Evolutionary conservation across 1,140 invertebrate species (phyloP).

Genomic region (Drosophila guanche): DNA sequence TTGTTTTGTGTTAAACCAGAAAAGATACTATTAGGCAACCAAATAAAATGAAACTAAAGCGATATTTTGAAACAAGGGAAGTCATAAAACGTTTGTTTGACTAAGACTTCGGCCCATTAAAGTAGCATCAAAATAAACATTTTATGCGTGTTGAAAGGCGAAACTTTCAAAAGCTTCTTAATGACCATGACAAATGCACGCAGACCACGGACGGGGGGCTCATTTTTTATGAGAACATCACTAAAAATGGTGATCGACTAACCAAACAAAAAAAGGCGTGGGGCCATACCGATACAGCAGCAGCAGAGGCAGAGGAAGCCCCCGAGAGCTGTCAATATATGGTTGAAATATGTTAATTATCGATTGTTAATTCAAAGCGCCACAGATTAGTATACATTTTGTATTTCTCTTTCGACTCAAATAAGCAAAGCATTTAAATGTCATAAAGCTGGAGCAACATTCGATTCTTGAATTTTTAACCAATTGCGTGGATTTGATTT

Average conservation of each 20-base stretch:
- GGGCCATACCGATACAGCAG: neutral
- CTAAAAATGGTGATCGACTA: conserved; percentile 28
- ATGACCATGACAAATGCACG: conserved; percentile 44
- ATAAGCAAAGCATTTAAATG: conserved; percentile 25
- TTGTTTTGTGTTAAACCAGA: conserved; percentile 59
- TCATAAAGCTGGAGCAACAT: conserved; percentile 33
- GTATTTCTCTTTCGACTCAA: conserved; percentile 47
- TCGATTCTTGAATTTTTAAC: conserved; percentile 29
- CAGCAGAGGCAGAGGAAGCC: conserved; percentile 13
- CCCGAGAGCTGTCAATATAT: conserved; percentile 46
- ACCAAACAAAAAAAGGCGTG: conserved; percentile 34
- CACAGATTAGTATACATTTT: conserved; percentile 58
- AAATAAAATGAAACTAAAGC: conserved; percentile 45
- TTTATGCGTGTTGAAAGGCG: conserved; percentile 50
- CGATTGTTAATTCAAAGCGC: conserved; percentile 54
- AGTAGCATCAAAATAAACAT: conserved; percentile 52
- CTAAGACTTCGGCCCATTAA: conserved; percentile 37
- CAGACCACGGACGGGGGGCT: conserved; percentile 18
- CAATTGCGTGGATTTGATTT: conserved; percentile 34
- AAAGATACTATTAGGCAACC: conserved; percentile 49
- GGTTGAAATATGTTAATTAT: conserved; percentile 56
- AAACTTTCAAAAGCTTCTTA: conserved; percentile 62
- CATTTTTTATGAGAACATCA: conserved; percentile 56
- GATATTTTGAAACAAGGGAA: conserved; percentile 42
- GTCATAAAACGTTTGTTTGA: conserved; percentile 55